A percentile compares a stretch with the other conserved stretches of the same genome.
These are phyloP conservation scores for Pegea sp. DNA, from an alignment of 23 tunicate species.

Conservation along the genomic window DNA sequence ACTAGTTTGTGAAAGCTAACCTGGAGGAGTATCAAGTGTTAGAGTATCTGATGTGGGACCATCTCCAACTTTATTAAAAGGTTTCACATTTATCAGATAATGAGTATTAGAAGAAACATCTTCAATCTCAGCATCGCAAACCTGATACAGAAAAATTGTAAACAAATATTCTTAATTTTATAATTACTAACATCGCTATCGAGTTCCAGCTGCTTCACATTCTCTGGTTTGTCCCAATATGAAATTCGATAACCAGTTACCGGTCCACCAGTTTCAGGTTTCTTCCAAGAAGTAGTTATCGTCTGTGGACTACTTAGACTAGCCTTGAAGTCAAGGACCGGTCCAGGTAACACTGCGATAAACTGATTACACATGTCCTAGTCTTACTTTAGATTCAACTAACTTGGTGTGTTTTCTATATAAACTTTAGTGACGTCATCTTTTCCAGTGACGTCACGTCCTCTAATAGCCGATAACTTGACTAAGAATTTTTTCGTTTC, in stretches of 20 bases:
- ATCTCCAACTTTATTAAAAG: conserved; percentile 64
- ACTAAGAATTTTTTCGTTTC: conserved; percentile 59
- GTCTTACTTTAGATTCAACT: not conserved
- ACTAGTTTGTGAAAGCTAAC: conserved; percentile 3
- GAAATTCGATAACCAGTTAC: conserved; percentile 62
- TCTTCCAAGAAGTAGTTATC: conserved; percentile 33
- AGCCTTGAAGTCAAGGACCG: conserved; percentile 54
- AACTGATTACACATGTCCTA: not conserved
- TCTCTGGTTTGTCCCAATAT: conserved; percentile 76
- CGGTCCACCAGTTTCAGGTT: conserved; percentile 34
- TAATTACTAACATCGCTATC: conserved; percentile 25
- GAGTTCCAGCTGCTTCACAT: conserved; percentile 34
- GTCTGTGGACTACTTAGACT: conserved; percentile 40
- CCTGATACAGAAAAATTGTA: not conserved
- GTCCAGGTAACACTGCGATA: conserved; percentile 40
- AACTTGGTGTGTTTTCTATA: conserved; percentile 67
- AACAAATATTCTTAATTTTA: not conserved
- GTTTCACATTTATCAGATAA: conserved; percentile 67
- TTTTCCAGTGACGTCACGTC: conserved; percentile 63
- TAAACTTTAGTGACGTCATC: conserved; percentile 21
- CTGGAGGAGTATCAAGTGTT: conserved; percentile 73
- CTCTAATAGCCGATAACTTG: conserved; percentile 33
- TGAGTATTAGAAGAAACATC: conserved; percentile 42
- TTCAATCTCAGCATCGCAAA: conserved; percentile 11
- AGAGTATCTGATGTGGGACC: conserved; percentile 67